Evolutionary conservation across 2,113 vertebrate species (phyloP), one percentile per base, ranked within the genome.

Genomic region (Thryonomys swinderianus): DNA sequence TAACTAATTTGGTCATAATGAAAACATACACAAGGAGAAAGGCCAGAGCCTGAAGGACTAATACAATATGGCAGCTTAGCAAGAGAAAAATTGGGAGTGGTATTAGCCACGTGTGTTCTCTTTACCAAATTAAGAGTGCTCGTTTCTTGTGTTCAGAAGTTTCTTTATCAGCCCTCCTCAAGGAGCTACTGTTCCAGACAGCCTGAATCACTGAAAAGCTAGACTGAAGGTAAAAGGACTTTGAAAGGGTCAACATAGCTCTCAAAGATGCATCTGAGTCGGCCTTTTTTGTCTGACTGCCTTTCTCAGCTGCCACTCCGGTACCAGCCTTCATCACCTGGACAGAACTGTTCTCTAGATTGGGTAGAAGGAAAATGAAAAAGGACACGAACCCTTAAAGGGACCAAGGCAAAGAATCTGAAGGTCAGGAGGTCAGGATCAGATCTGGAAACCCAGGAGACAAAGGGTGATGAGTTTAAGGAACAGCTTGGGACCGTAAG

Each of bases 401-500:
- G 34, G 59, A 3, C 34, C 12, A 3, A 55, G 27, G 9, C 32
- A 42, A 40, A 18, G 12, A 85, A 14, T n/a, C 48, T 51, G 32
- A 59, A 74, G 32, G 14, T 55, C 30, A 42, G 25, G 30, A 78
- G 32, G 13, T 51, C 30, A 78, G 23, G 11, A 45, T 83, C 27
- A 90, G 23, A 90, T 34, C 42, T 32, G n/a, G 62, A 83, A 81
- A 73, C 18, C 16, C 7, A 25, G 10, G 7, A 18, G 13, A 20
- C 27, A 64, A 69, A 23, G 48, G 4, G 1, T 55, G 40, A 32
- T 2, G 20, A 57, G 40, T 53, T 45, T 10, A 45, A 61, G 25
- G 69, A 7, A 20, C 1, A 20, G 30, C 12, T 40, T 5, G 0
- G 30, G 48, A 66, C 12, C 14, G 1, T 16, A 32, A 14, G 16